Base-by-base conservation (phyloP, 2,113 vertebrate species). In the Ctenodactylus gundi region DNA sequence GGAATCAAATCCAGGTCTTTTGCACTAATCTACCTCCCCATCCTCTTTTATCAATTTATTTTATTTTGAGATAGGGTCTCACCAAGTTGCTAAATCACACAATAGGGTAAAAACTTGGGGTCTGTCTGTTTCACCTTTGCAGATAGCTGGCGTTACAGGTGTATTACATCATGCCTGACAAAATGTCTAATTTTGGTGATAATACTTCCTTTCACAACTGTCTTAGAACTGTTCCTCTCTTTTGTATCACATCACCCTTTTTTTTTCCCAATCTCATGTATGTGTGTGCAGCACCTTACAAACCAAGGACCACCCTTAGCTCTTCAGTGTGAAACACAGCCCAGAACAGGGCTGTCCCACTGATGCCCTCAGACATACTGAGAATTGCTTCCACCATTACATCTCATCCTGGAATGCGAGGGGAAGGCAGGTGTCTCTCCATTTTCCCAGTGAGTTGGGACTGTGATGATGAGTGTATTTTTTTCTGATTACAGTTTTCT, bases 251-350 rank as follows among this genome's bases (percentile, higher is more conserved):
- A 86, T 85, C 14, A 57, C 15, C 41, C 51, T 73, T 57, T 18
- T 46, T 8, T 14, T 60, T 73, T 85, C 57, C 62, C 64, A 83
- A 31, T 31, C 34, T 67, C 4, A 68, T 68, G 11, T 39, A n/a
- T 57, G 14, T 36, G 29, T 76, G 15, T 36, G 31, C 15, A 55
- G 51, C 5, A 27, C 58, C 36, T 9, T 67, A 41, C 1, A 95
- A 57, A 4, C 41, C 1, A 94, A 57, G 5, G 0, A 67, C 4
- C 18, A 65, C 4, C 44, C 3, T 0, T 1, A 1, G 6, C 0
- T 75, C 29, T 1, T 76, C 21, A 12, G 6, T 41, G 0, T 72
- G 27, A 31, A 58, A 29, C 5, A 44, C 0, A 90, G 15, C 13
- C 21, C 31, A 53, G 6, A 68, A 51, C 3, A 39, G 6, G 77